A percentile compares a stretch with the other conserved stretches of the same genome.
These are phyloP conservation scores for Falco novaeseelandiae DNA, from an alignment of 2,797 vertebrate species.

Conservation along the genomic window DNA sequence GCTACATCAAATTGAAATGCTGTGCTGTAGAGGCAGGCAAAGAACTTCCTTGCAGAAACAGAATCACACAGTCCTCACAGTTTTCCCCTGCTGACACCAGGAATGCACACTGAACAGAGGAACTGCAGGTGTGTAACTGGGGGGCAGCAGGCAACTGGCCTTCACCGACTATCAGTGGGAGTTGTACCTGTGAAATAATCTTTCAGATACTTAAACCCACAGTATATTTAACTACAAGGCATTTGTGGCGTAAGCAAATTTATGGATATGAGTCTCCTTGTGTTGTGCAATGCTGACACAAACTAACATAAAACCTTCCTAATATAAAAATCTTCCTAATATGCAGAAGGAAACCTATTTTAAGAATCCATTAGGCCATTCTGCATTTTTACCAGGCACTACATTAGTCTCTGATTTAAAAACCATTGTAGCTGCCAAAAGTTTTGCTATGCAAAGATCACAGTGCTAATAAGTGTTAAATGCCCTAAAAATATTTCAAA, in stretches of 20 bases:
- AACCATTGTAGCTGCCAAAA: not conserved
- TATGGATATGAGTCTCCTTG: not conserved
- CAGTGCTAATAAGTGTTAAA: not conserved
- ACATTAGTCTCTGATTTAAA: not conserved
- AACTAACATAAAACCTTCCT: not conserved
- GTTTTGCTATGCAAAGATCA: not conserved
- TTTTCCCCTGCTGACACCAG: not conserved
- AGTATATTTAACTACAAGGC: not conserved
- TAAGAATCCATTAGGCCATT: not conserved
- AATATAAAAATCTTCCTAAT: not conserved
- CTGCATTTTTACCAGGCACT: not conserved
- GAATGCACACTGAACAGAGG: not conserved
- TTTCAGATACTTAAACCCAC: not conserved
- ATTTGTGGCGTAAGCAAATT: not conserved
- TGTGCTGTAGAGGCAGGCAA: not conserved
- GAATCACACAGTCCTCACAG: not conserved
- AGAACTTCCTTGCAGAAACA: not conserved
- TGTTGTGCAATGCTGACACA: not conserved
- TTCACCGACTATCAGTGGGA: not conserved
- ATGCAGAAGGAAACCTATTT: not conserved
- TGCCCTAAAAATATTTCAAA: not conserved
- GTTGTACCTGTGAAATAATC: not conserved
- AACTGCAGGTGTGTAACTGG: not conserved
- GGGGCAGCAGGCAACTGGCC: not conserved
- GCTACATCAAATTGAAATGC: rapidly evolving